Evolutionary conservation across 2,888 invertebrate genomes (phyloP).

Genomic region (Microctonus hyperodae): DNA sequence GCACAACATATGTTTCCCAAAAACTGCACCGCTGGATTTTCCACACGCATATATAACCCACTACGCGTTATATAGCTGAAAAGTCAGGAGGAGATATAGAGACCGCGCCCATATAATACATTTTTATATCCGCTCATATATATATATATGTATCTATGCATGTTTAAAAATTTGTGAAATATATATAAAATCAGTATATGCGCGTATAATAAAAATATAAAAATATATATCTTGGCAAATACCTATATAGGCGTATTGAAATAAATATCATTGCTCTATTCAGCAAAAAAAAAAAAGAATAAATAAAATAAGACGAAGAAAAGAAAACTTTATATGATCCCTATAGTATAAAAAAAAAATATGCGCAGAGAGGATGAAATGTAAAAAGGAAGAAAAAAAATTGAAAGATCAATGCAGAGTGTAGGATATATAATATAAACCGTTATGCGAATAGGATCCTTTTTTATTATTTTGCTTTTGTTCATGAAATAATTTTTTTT

Average conservation of each 20-base stretch:
- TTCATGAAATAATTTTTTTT: neutral
- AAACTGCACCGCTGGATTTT: constrained; percentile 27
- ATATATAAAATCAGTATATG: no score
- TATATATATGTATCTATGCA: neutral
- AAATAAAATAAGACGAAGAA: no score
- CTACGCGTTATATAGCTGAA: neutral
- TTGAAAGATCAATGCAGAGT: neutral
- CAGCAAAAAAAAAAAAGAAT: neutral
- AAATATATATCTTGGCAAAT: neutral
- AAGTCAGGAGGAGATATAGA: neutral
- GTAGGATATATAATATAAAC: constrained; percentile 8
- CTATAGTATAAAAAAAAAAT: neutral
- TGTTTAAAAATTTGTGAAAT: neutral
- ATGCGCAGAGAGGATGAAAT: neutral
- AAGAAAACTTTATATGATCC: no score
- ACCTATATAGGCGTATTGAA: neutral
- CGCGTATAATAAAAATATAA: neutral
- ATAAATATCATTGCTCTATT: neutral
- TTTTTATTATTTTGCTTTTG: constrained; percentile 1
- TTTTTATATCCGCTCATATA: neutral
- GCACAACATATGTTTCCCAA: constrained; percentile 39
- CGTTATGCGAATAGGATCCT: constrained; percentile 26
- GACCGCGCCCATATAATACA: constrained; percentile 22
- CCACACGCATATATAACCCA: constrained; percentile 12
- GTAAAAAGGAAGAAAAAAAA: neutral